Conservation (phyloP, 2,797 vertebrate species). For the Lindbergichthys nudifrons region DNA sequence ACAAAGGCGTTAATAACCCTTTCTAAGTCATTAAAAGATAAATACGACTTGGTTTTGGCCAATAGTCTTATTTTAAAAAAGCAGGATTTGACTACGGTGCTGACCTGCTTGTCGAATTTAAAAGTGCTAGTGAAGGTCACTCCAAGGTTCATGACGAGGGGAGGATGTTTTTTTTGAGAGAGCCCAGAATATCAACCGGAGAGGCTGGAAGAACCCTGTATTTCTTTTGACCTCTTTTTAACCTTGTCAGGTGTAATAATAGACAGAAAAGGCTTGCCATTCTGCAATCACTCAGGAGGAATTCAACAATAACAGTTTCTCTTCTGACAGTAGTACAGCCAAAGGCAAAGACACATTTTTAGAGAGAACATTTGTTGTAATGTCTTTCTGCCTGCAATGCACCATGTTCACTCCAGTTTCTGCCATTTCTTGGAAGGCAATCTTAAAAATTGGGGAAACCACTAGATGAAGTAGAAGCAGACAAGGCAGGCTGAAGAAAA, state of each 20-base stretch:
- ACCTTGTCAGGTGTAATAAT: slow-evolving; percentile 4
- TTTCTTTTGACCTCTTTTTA: slow-evolving; percentile 14
- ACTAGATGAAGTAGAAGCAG: slow-evolving; percentile 17
- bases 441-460: slow-evolving; percentile 21
- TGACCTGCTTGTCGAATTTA: too few relatives aligned
- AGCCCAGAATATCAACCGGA: too few relatives aligned
- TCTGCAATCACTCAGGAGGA: slow-evolving; percentile 11
- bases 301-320: not conserved
- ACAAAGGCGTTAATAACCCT: too few relatives aligned
- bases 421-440: slow-evolving; percentile 11
- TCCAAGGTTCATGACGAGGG: too few relatives aligned
- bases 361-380: slow-evolving; percentile 1
- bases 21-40: too few relatives aligned
- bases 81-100: too few relatives aligned
- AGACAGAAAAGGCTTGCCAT: not conserved
- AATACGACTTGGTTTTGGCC: too few relatives aligned
- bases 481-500: not conserved
- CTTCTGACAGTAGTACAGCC: not conserved
- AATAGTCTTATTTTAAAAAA: too few relatives aligned
- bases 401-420: slow-evolving; percentile 5
- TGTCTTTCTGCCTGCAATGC: slow-evolving; percentile 4
- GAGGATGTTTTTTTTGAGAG: too few relatives aligned
- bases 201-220: slow-evolving; percentile 1
- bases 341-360: slow-evolving; percentile 3
- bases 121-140: too few relatives aligned